A percentile compares a stretch with the other conserved stretches of the same genome.
phyloP scores from a whole-genome alignment of 2,797 vertebrate genomes.

The Notamacropus eugenii region DNA sequence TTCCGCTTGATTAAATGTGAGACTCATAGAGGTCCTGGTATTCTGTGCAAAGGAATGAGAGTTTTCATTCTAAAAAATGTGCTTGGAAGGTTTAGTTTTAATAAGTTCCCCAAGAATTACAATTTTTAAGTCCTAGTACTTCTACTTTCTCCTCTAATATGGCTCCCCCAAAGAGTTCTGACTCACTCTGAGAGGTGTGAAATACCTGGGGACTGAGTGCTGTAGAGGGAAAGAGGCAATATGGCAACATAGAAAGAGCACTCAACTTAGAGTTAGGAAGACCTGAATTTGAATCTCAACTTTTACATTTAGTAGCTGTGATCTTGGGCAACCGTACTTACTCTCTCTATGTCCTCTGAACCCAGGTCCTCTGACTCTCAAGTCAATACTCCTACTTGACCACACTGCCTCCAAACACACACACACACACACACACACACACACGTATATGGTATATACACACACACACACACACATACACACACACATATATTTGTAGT shows the following conservation, averaged over 20 bases:
- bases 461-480: no score
- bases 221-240: not conserved
- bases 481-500: not conserved
- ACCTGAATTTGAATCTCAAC: not conserved
- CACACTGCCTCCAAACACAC: not conserved
- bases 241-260: not conserved
- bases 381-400: not conserved
- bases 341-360: not conserved
- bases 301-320: not conserved
- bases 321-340: not conserved
- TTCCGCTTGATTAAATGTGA: conserved; percentile 50
- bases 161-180: not conserved
- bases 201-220: not conserved
- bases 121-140: not conserved
- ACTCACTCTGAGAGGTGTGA: not conserved
- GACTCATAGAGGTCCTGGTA: conserved; percentile 61
- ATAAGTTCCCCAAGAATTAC: not conserved
- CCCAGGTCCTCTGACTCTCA: not conserved
- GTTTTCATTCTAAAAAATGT: conserved; percentile 23
- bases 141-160: conserved; percentile 19
- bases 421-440: no score
- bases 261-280: not conserved
- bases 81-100: conserved; percentile 15
- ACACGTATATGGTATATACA: no score
- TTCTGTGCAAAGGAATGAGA: conserved; percentile 51